Conservation (phyloP, 2,888 invertebrate genomes). For the Arctia plantaginis region DNA sequence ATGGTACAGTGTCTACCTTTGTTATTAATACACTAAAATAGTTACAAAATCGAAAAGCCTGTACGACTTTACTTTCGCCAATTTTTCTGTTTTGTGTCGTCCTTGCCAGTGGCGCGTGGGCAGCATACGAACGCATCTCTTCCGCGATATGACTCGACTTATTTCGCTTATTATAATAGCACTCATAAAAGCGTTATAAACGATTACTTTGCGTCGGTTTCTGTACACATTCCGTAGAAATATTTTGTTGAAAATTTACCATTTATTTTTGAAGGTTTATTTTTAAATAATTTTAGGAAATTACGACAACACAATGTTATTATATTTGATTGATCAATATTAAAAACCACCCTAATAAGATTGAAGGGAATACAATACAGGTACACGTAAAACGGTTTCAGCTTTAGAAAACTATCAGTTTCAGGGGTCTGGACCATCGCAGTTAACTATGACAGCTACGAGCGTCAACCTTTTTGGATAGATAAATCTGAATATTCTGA, state of each 20-base stretch:
- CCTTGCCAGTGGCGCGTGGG: slow-evolving; percentile 47
- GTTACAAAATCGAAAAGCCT: neutral
- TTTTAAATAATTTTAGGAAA: neutral
- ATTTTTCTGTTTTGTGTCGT: slow-evolving; percentile 17
- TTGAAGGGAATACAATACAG: too few relatives aligned
- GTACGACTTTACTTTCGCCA: slow-evolving; percentile 31
- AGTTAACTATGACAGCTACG: too few relatives aligned
- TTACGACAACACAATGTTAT: neutral
- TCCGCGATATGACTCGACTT: slow-evolving; percentile 59
- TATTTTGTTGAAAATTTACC: neutral
- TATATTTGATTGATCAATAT: too few relatives aligned
- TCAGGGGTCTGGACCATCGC: too few relatives aligned
- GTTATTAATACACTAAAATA: neutral
- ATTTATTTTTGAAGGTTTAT: neutral
- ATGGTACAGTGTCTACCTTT: too few relatives aligned
- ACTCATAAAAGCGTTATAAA: slow-evolving; percentile 51
- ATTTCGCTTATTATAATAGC: slow-evolving; percentile 53
- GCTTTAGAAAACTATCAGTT: too few relatives aligned
- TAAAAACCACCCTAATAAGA: too few relatives aligned
- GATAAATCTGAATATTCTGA: too few relatives aligned
- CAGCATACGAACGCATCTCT: slow-evolving; percentile 48
- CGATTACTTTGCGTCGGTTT: slow-evolving; percentile 37
- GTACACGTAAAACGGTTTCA: too few relatives aligned
- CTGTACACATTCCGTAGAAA: slow-evolving; percentile 12
- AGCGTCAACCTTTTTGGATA: too few relatives aligned